Evolutionary conservation across 1,140 invertebrate species (phyloP).

Genomic region (Tetranychus cinnabarinus): DNA sequence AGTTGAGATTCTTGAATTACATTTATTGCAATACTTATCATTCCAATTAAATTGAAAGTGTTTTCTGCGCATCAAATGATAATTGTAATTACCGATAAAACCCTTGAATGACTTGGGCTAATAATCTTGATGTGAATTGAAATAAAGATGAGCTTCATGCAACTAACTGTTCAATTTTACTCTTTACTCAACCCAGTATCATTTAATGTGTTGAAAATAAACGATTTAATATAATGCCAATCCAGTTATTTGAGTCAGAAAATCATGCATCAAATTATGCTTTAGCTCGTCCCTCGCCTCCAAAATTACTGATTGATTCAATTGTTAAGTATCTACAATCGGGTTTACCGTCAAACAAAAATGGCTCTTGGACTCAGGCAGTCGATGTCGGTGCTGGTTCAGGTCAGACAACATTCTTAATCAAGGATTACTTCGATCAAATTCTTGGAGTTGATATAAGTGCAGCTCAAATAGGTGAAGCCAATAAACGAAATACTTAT

Average conservation of each 20-base stretch:
- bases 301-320: not conserved
- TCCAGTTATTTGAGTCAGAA: not conserved
- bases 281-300: not conserved
- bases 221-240: too few species aligned
- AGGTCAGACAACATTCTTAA: conserved; percentile 24
- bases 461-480: conserved; percentile 20
- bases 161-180: too few species aligned
- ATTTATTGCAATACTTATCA: too few species aligned
- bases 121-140: too few species aligned
- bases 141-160: too few species aligned
- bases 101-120: too few species aligned
- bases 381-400: conserved; percentile 26
- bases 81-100: too few species aligned
- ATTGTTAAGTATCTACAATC: not conserved
- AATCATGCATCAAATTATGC: not conserved
- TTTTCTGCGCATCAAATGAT: too few species aligned
- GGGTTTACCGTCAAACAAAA: not conserved
- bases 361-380: conserved; percentile 3
- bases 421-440: conserved; percentile 20
- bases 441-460: conserved; percentile 23
- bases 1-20: too few species aligned
- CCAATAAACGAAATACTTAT: conserved; percentile 6
- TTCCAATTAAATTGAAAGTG: too few species aligned
- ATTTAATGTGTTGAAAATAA: too few species aligned
- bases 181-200: too few species aligned